Evolutionary conservation across 2,888 invertebrate species (phyloP), one percentile per base, ranked within the genome.

Genomic region (Bhutanitis thaidina): DNA sequence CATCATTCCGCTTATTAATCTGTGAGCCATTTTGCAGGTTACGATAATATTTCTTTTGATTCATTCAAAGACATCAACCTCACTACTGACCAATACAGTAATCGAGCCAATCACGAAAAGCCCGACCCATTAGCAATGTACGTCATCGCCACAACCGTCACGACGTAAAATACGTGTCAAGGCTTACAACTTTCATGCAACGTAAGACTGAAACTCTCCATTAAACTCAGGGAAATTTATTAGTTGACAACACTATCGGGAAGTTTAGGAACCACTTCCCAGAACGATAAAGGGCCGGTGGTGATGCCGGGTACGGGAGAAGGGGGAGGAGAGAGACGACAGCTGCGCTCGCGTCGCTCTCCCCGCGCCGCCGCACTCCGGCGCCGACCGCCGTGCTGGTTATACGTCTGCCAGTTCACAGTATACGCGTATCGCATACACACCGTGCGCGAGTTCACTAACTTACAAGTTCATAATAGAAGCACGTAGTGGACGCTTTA

Each of bases 231-330:
- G 66, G 68, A 72, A 68, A 65, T 67, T 68, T 66, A 55, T 53
- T 59, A 59, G 65, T 59, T 71, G 78, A 69, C 77, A 84, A 81
- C 84, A 73, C 77, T 64, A 73, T 75, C 79, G 88, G 88, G 88
- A 89, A 87, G 86, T 77, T 85, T 81, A 86, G 88, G 88, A 89
- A 87, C 88, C 85, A 87, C 85, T 89, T 87, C 88, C 88, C 87
- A 88, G 88, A 88, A 88, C 87, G 87, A 86, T 85, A 83, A 81
- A 82, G 86, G 85, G 83, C 78, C 77, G 69, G 67, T 65, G 74
- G 71, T 72, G 68, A 59, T 53, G 54, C 59, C 57, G 52, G 54
- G 67, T 49, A 57, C 62, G 41, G 69, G 58, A 67, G 69, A 59
- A 67, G 69, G 68, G 62, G 73, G 72, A 69, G 34, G 70, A 67